Base-by-base conservation (phyloP, 2,888 invertebrate species). In the Calliphora vomitoria region DNA sequence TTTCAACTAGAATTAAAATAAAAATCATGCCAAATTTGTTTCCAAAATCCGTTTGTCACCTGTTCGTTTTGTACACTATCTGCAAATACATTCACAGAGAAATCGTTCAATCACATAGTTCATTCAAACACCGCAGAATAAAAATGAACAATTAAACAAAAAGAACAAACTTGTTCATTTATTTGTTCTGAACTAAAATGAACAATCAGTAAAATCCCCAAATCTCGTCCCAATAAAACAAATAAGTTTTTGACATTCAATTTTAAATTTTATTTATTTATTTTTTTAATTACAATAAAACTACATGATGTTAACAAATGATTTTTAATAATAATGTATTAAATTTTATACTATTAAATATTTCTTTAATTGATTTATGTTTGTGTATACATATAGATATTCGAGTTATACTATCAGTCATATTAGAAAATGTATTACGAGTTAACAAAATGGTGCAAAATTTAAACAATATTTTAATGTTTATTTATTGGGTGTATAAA, bases 231-330 rank as follows among this genome's bases (percentile, higher is more conserved):
- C 50, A 31, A 35, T 60, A 15, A 60, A 60, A 60, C 60, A 60
- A 60, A 15, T 20, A 25, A 10, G 6, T 8, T 15, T 60, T 60
- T 60, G 15, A 60, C 60, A 60, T 60, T 60, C 31, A 60, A 15
- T 31, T 60, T 31, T 6, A 60, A 31, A 31, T 60, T 60, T 60
- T 31, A 31, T 60, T 60, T 55, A 18, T 8, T 20, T 25, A n/a
- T 25, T 58, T 25, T 58, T 58, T 20, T 53, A 31, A 60, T 31
- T 60, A 60, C 35, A 60, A 60, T 31, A 60, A 60, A 60, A 60
- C 60, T 60, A 60, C 60, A 60, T 60, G 58, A 25, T 11, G 31
- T 60, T 60, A 60, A 60, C 60, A 60, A 60, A 60, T 35, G 60
- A 31, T 60, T 60, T 55, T 55, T 53, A 10, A 58, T 44, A 44